These are phyloP conservation scores for Cephus runcator DNA, from an alignment of 2,888 invertebrate species.

Conservation along the genomic window DNA sequence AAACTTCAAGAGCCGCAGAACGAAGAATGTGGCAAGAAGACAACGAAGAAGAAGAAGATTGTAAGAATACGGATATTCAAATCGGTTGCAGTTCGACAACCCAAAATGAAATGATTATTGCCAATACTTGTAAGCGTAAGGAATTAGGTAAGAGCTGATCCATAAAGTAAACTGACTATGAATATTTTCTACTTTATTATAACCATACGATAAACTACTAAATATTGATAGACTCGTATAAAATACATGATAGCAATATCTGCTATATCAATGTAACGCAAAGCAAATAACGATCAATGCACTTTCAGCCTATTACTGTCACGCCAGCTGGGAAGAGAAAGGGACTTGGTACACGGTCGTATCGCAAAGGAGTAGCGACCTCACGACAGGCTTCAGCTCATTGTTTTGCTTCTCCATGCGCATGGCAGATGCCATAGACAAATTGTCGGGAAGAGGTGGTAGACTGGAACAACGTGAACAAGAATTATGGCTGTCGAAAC, in stretches of 20 bases:
- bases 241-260: background rate
- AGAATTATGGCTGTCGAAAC: slow-evolving; percentile 54
- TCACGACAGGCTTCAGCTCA: slow-evolving; percentile 36
- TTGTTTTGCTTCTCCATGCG: slow-evolving; percentile 60
- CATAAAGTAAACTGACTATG: background rate
- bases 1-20: slow-evolving; percentile 31
- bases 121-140: slow-evolving; percentile 54
- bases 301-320: slow-evolving; percentile 75
- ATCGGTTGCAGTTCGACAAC: slow-evolving; percentile 57
- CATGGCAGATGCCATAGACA: slow-evolving; percentile 40
- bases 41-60: slow-evolving; percentile 45
- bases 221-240: background rate
- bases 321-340: slow-evolving; percentile 78
- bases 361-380: slow-evolving; percentile 64
- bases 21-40: slow-evolving; percentile 40
- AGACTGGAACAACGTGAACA: slow-evolving; percentile 46
- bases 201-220: background rate
- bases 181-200: background rate
- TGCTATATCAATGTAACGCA: background rate
- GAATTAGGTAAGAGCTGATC: slow-evolving; percentile 43
- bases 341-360: slow-evolving; percentile 75
- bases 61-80: slow-evolving; percentile 53
- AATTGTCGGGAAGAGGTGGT: slow-evolving; percentile 40
- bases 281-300: background rate
- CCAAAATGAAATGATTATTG: slow-evolving; percentile 58